Conservation (phyloP, 1,140 invertebrate genomes). For the Elysia chlorotica region DNA sequence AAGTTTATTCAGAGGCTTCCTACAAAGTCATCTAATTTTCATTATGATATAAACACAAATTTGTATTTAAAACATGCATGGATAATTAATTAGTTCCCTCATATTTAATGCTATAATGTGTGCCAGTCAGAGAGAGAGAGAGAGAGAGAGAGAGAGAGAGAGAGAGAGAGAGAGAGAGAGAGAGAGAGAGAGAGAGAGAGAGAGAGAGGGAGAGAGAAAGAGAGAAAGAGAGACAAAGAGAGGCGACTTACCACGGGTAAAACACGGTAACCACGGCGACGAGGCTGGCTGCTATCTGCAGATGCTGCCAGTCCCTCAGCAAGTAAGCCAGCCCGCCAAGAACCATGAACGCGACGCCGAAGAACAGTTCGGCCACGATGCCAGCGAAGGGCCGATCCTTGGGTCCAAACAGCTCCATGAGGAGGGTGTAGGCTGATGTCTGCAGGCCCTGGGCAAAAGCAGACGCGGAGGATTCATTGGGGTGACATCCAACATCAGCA, state of each 20-base stretch:
- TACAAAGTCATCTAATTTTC: too few species aligned
- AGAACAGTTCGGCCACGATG: slow-evolving; percentile 61
- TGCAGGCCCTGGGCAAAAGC: slow-evolving; percentile 56
- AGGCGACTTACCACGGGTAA: slow-evolving; percentile 44
- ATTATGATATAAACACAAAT: too few species aligned
- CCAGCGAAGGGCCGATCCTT: slow-evolving; percentile 61
- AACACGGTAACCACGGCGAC: slow-evolving; percentile 37
- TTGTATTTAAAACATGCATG: background rate
- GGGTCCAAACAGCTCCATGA: slow-evolving; percentile 61
- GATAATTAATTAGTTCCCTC: background rate
- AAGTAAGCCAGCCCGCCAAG: slow-evolving; percentile 58
- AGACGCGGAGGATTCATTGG: too few species aligned
- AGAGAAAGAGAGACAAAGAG: background rate
- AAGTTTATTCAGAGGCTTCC: too few species aligned
- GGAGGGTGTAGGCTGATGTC: slow-evolving; percentile 45
- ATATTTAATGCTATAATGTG: background rate
- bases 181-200: too few species aligned
- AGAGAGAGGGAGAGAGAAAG: too few species aligned
- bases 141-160: too few species aligned
- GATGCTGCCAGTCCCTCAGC: slow-evolving; percentile 59
- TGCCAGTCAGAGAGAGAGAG: too few species aligned
- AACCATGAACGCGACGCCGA: slow-evolving; percentile 57
- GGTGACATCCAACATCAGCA: too few species aligned
- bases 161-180: too few species aligned
- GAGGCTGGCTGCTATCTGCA: slow-evolving; percentile 57